These are phyloP conservation scores for Vespertilio murinus DNA, from an alignment of 2,797 vertebrate species.

Conservation along the genomic window DNA sequence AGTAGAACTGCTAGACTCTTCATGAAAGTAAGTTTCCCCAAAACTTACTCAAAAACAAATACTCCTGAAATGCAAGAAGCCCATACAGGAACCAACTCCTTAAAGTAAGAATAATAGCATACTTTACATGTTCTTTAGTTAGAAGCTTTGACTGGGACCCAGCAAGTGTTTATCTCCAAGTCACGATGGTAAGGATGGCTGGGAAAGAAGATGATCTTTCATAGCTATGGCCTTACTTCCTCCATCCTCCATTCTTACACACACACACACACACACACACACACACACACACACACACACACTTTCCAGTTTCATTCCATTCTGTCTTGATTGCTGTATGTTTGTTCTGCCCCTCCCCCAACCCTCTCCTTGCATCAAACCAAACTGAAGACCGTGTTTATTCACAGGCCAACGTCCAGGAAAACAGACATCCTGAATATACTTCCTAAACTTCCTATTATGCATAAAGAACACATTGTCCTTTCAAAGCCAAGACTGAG, in stretches of 20 bases:
- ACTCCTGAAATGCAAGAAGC: background rate
- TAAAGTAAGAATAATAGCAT: background rate
- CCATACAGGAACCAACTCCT: background rate
- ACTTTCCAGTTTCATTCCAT: background rate
- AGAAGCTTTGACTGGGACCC: background rate
- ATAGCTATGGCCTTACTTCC: background rate
- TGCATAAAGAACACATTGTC: slow-evolving; percentile 62
- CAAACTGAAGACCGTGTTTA: slow-evolving; percentile 51
- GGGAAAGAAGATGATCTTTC: background rate
- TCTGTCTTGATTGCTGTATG: background rate
- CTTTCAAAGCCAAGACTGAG: slow-evolving; percentile 32
- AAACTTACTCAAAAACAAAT: slow-evolving; percentile 3
- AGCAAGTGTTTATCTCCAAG: background rate
- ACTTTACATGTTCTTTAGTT: background rate
- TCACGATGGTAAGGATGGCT: background rate
- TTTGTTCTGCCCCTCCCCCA: background rate
- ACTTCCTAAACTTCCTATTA: slow-evolving; percentile 69
- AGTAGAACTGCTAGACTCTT: background rate
- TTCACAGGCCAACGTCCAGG: slow-evolving; percentile 30
- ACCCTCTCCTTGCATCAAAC: background rate
- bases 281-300: background rate
- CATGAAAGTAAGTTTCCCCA: background rate
- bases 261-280: background rate
- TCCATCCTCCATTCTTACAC: background rate
- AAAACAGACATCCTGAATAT: slow-evolving; percentile 61